Evolutionary conservation across 2,888 invertebrate genomes (phyloP).

Genomic region (Cosmopolites sordidus): DNA sequence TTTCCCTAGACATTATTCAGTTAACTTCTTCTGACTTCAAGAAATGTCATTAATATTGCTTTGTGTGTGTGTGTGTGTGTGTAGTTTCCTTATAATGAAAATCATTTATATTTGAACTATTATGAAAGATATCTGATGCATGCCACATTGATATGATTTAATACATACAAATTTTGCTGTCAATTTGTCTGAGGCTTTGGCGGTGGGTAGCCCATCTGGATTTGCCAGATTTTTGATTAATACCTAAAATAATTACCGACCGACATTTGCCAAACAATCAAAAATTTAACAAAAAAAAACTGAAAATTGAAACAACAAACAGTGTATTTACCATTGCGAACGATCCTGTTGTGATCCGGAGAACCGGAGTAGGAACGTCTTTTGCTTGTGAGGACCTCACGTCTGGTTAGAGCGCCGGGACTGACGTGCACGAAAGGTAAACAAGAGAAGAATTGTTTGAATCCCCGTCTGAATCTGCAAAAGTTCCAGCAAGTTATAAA

Average conservation of each 20-base stretch:
- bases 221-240: constrained; percentile 11
- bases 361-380: constrained; percentile 77
- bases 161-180: constrained; percentile 26
- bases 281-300: background rate
- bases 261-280: background rate
- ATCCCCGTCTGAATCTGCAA: constrained; percentile 85
- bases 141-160: constrained; percentile 3
- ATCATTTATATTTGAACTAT: background rate
- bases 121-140: background rate
- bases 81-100: background rate
- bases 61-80: no score
- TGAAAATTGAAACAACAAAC: background rate
- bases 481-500: no score
- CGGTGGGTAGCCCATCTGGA: constrained; percentile 13
- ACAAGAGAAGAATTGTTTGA: constrained; percentile 88
- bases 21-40: no score
- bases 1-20: no score
- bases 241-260: constrained; percentile 7
- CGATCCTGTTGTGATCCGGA: constrained; percentile 65
- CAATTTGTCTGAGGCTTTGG: constrained; percentile 7
- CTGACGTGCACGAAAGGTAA: constrained; percentile 72
- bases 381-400: constrained; percentile 72
- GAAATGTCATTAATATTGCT: no score
- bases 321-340: constrained; percentile 58
- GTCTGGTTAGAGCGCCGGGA: constrained; percentile 63